A percentile compares a stretch with the other conserved stretches of the same genome.
These are phyloP conservation scores for Phyllotis vaccarum DNA, from an alignment of 2,797 vertebrate species.

Conservation along the genomic window DNA sequence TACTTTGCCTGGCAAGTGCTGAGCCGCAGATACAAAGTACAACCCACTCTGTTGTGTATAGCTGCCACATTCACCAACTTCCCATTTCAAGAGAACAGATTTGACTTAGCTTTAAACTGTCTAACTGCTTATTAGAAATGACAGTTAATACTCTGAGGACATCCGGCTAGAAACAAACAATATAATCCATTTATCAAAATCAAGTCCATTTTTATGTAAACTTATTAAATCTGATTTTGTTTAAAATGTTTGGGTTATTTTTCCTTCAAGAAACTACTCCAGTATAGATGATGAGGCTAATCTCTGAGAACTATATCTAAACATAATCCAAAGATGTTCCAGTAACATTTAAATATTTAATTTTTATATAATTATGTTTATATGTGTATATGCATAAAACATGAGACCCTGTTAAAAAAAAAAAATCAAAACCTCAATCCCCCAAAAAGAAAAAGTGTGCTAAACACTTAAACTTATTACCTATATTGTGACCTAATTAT, in stretches of 20 bases:
- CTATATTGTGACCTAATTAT: neutral
- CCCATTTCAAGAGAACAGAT: neutral
- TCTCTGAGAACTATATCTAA: neutral
- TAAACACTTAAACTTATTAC: neutral
- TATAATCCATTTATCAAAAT: slow-evolving; percentile 16
- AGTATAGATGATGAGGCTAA: neutral
- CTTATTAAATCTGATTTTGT: neutral
- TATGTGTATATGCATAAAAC: neutral
- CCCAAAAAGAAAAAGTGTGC: neutral
- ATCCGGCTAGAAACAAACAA: neutral
- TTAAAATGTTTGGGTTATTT: slow-evolving; percentile 8
- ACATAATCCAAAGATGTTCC: slow-evolving; percentile 19
- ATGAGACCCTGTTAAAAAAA: neutral
- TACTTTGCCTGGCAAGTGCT: neutral
- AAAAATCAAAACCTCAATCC: neutral
- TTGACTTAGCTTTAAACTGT: slow-evolving; percentile 38
- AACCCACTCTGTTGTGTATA: neutral
- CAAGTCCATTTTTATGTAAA: neutral
- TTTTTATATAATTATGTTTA: neutral
- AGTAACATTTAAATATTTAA: neutral
- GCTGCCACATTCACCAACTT: neutral
- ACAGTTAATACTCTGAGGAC: neutral
- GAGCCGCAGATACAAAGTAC: neutral
- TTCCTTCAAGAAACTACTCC: slow-evolving; percentile 10
- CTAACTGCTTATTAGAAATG: slow-evolving; percentile 14